These are phyloP conservation scores for Thamnophis elegans DNA, from an alignment of 2,797 vertebrate species.

Conservation along the genomic window DNA sequence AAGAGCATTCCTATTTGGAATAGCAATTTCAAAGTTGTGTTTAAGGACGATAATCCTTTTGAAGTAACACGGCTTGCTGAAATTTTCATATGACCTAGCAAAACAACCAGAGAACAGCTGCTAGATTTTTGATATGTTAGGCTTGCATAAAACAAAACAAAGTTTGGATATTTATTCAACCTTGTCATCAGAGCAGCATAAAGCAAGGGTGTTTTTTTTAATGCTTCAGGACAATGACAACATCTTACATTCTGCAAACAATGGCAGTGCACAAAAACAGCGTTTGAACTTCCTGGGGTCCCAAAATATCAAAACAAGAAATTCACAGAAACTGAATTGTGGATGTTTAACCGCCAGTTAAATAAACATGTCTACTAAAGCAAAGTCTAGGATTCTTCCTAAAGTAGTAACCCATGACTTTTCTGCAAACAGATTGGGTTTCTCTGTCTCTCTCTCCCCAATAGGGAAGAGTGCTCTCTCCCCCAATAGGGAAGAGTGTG, in stretches of 20 bases:
- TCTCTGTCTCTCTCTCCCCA: background rate
- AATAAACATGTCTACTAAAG: conserved; percentile 17
- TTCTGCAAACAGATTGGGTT: background rate
- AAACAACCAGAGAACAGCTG: background rate
- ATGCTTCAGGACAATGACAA: background rate
- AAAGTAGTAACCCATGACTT: conserved; percentile 27
- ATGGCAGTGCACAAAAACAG: conserved; percentile 33
- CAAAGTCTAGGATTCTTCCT: conserved; percentile 29
- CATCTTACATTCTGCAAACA: conserved; percentile 30
- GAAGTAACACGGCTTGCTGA: background rate
- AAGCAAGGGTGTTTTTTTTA: background rate
- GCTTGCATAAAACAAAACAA: background rate
- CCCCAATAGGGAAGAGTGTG: too few species aligned
- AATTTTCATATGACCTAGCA: background rate
- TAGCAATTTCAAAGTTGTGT: background rate
- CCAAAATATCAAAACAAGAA: conserved; percentile 25
- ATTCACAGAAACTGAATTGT: conserved; percentile 41
- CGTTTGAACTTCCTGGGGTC: conserved; percentile 31
- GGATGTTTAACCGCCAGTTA: conserved; percentile 33
- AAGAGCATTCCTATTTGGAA: background rate
- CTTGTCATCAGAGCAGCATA: conserved; percentile 13
- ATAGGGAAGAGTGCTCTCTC: too few species aligned
- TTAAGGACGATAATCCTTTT: rapidly evolving
- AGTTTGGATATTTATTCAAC: conserved; percentile 7
- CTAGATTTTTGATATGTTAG: background rate